Base-by-base conservation (phyloP, 2,888 invertebrate genomes). In the Vesta saturnalis region DNA sequence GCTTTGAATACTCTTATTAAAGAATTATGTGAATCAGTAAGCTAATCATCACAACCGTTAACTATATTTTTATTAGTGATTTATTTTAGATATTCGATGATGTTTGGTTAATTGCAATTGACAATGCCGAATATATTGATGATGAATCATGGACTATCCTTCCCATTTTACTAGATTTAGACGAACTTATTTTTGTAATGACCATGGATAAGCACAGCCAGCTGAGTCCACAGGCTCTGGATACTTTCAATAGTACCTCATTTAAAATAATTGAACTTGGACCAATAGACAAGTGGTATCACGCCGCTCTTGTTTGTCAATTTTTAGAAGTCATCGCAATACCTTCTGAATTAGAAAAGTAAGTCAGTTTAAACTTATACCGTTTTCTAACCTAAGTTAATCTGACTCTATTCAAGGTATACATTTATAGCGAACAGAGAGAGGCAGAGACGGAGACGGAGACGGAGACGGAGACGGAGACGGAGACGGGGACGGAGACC, bases 271-370 rank as follows among this genome's bases (percentile, higher is more conserved):
- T 86, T 1, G 79, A 83, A n/a, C 75, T 90, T 15, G 39, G 72
- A 4, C 86, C 87, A 0, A 84, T 91, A 15, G 87, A 88, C 67
- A 86, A 86, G 62, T 86, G 87, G 85, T 90, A 85, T 75, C 89
- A 89, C 67, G 87, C 87, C 1, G 89, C 87, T 0, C 78, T 91
- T 1, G 88, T 88, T 0, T 91, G 91, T 76, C 91, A 91, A 76
- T 82, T 90, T 58, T 81, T 91, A 21, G 86, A 89, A 55, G 89
- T 90, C 0, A 83, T 85, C 64, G 91, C 88, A 0, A 87, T 91
- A 69, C 88, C 90, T 0, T 83, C 88, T 0, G 90, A 91, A 77
- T 81, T 91, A 19, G 90, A 90, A 79, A 90, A 88, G 90, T 89
- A 81, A n/a, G n/a, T n/a, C n/a, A n/a, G n/a, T n/a, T n/a, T n/a